Conservation (phyloP, 2,113 vertebrate species). For the Daphoenositta chrysoptera region DNA sequence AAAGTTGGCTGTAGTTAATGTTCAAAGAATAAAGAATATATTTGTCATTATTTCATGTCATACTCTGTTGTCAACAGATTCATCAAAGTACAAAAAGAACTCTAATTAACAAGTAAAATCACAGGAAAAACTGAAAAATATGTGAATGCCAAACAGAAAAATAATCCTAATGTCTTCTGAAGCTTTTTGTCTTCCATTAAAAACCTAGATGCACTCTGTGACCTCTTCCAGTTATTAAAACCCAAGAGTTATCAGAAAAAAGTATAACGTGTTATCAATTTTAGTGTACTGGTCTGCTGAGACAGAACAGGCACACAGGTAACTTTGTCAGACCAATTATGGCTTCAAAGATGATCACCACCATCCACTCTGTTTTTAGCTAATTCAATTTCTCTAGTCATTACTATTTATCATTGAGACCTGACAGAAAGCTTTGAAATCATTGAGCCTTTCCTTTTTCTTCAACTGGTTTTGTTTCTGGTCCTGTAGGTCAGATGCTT, state of each 20-base stretch:
- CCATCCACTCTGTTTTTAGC: not conserved
- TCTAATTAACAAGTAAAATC: not conserved
- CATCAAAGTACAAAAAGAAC: not conserved
- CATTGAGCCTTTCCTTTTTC: not conserved
- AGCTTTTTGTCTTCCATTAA: not conserved
- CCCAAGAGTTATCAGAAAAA: not conserved
- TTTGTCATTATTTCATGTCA: not conserved
- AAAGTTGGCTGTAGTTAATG: not conserved
- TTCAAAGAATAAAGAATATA: not conserved
- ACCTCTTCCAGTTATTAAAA: not conserved
- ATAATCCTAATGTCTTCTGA: not conserved
- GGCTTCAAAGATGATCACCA: not conserved
- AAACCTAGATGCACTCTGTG: not conserved
- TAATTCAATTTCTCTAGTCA: not conserved
- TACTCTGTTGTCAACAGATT: not conserved
- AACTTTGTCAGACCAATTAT: not conserved
- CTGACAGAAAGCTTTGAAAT: not conserved
- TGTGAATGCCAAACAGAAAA: not conserved
- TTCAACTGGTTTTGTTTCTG: not conserved
- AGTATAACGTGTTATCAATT: rapidly evolving
- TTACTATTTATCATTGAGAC: not conserved
- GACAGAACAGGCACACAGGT: not conserved
- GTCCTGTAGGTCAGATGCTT: not conserved
- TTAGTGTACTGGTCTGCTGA: not conserved
- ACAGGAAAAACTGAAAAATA: not conserved